Evolutionary conservation across 2,888 invertebrate genomes (phyloP).

Genomic region (Eristalis intricaria): DNA sequence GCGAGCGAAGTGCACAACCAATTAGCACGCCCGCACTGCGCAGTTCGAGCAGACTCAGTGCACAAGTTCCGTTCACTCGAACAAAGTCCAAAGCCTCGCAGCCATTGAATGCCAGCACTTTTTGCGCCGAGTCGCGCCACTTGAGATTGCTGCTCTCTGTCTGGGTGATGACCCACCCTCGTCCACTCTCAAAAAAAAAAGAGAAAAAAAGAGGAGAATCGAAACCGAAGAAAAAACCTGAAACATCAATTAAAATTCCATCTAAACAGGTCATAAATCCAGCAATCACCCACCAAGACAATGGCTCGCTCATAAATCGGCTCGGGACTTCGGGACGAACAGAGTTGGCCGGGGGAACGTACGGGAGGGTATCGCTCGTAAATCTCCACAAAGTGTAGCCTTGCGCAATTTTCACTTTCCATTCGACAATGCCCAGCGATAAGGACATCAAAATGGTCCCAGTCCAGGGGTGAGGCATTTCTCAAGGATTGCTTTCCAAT

Average conservation of each 20-base stretch:
- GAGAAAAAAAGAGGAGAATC: not conserved
- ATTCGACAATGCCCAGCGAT: not conserved
- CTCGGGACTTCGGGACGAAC: not conserved
- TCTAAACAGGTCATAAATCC: slow-evolving; percentile 53
- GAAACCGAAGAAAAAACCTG: slow-evolving; percentile 37
- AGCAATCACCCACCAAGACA: slow-evolving; percentile 32
- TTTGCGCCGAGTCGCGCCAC: not conserved
- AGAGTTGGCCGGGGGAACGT: not conserved
- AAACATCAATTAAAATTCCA: slow-evolving; percentile 55
- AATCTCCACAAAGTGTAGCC: slow-evolving; percentile 14
- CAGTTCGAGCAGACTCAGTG: not conserved
- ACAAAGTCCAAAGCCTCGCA: not conserved
- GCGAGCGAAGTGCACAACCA: not conserved
- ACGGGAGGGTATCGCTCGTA: slow-evolving; percentile 27
- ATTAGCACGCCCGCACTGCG: not conserved
- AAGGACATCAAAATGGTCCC: not conserved
- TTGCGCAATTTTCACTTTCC: slow-evolving; percentile 64
- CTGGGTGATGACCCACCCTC: not conserved
- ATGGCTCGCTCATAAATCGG: slow-evolving; percentile 10
- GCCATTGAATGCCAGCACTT: not conserved
- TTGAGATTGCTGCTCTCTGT: not conserved
- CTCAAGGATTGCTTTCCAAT: not conserved
- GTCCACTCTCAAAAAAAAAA: not conserved
- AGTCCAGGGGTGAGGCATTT: not conserved
- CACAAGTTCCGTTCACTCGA: not conserved